These are phyloP conservation scores for Pardosa pseudoannulata DNA, from an alignment of 2,888 invertebrate species.

Conservation along the genomic window DNA sequence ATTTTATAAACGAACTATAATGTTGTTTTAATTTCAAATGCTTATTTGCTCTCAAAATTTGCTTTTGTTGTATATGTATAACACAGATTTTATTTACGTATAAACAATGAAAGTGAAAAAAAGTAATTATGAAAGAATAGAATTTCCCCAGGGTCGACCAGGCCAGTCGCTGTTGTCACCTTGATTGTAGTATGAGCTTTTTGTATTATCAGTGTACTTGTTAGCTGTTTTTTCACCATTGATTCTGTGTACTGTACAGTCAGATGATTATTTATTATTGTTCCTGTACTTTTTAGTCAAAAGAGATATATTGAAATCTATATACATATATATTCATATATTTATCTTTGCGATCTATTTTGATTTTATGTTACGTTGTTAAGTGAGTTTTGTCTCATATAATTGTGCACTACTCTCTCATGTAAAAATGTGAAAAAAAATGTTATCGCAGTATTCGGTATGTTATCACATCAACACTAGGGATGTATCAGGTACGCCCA, in stretches of 20 bases:
- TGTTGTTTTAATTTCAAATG: too few relatives aligned
- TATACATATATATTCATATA: slow-evolving; percentile 39
- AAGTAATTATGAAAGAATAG: too few relatives aligned
- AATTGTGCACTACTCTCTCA: neutral
- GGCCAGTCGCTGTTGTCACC: slow-evolving; percentile 4
- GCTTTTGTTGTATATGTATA: too few relatives aligned
- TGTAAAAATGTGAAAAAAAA: neutral
- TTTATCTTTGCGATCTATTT: slow-evolving; percentile 1
- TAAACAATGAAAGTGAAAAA: too few relatives aligned
- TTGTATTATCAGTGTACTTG: slow-evolving; percentile 48
- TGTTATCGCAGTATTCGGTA: neutral
- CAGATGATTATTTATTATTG: slow-evolving; percentile 70
- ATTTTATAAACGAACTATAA: too few relatives aligned
- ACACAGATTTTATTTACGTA: too few relatives aligned
- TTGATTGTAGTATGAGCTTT: slow-evolving; percentile 65
- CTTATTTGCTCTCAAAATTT: too few relatives aligned
- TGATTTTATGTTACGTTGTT: neutral
- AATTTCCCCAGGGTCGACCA: neutral
- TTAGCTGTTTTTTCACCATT: slow-evolving; percentile 57
- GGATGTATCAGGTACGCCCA: too few relatives aligned
- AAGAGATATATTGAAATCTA: slow-evolving; percentile 64
- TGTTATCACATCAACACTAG: neutral
- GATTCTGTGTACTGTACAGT: slow-evolving; percentile 67
- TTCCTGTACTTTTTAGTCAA: slow-evolving; percentile 70
- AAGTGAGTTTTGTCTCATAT: neutral